Conservation (phyloP, 1,140 invertebrate genomes). For the Phortica variegata region DNA sequence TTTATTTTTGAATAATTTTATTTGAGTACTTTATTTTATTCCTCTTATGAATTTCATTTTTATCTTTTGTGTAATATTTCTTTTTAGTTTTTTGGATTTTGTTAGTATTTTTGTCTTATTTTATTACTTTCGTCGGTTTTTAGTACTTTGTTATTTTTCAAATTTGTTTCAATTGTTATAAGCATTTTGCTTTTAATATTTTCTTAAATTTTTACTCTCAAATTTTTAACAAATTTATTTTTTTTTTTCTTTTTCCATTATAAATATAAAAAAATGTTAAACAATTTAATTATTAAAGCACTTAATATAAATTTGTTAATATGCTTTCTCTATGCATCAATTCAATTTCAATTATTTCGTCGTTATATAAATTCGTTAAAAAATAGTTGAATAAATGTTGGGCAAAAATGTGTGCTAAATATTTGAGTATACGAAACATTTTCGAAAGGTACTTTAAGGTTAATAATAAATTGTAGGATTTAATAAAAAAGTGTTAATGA, state of each 20-base stretch:
- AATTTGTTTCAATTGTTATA: slow-evolving; percentile 9
- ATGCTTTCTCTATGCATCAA: background rate
- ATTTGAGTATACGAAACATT: too few species aligned
- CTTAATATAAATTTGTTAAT: slow-evolving; percentile 12
- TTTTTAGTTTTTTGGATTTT: too few species aligned
- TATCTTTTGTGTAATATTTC: too few species aligned
- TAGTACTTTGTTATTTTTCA: slow-evolving; percentile 30
- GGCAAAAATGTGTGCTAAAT: slow-evolving; percentile 32
- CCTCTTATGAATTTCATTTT: slow-evolving; percentile 4
- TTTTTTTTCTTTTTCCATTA: slow-evolving; percentile 24
- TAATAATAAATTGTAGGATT: too few species aligned
- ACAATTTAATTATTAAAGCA: slow-evolving; percentile 42
- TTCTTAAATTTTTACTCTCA: slow-evolving; percentile 28
- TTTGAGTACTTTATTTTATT: slow-evolving; percentile 1
- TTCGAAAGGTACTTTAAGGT: too few species aligned
- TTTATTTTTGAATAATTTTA: slow-evolving; percentile 6
- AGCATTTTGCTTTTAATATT: slow-evolving; percentile 10
- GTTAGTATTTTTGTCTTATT: slow-evolving; percentile 13
- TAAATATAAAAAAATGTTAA: slow-evolving; percentile 52
- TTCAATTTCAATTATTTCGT: slow-evolving; percentile 11
- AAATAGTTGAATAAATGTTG: slow-evolving; percentile 40
- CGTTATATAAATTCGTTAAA: slow-evolving; percentile 24
- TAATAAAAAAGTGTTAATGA: too few species aligned
- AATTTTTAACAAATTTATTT: slow-evolving; percentile 41
- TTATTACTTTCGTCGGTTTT: slow-evolving; percentile 23